Base-by-base conservation (phyloP, 2,113 vertebrate genomes). In the Setophaga coronata region DNA sequence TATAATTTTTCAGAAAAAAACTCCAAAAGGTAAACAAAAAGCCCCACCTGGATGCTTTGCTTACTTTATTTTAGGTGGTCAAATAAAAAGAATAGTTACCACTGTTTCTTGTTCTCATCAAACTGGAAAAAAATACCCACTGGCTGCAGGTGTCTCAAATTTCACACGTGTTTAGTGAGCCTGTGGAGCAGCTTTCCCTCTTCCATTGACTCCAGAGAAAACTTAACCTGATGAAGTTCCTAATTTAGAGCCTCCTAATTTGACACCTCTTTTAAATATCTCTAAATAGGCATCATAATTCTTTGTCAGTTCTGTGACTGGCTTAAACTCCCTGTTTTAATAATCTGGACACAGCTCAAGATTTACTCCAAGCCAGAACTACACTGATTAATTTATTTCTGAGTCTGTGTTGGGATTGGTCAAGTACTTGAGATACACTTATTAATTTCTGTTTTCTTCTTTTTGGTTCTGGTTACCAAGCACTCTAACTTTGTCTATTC, bases 21-120 rank as follows among this genome's bases (percentile, higher is more conserved):
- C 0, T 8, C 5, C 5, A 9, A 38, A 15, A 54, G 3, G 29
- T 47, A 67, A 67, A 26, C 9, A 54, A 74, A 90, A 56, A 1
- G 0, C 7, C 2, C 7, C 20, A 11, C n/a, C 6, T 23, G 1
- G n/a, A 12, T 53, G 3, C 1, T 45, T 81, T 28, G 1, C 48
- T 40, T 12, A n/a, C 9, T 18, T 60, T 43, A 43, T 42, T 95
- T 61, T 33, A 53, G 7, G 6, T 42, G 4, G 4, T 28, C 13
- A 42, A 19, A 51, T 51, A 38, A 79, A 54, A 70, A 58, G 6
- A 83, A 58, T 2, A 36, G 7, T 26, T 67, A 9, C 2, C 9
- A 65, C n/a, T 57, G 1, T 83, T 58, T 47, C 16, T 9, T 65
- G 1, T 65, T 73, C 24, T 43, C 12, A 17, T 42, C 8, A 81